A percentile compares a stretch with the other conserved stretches of the same genome.
Conservation (phyloP, 2,113 vertebrate species). For the Grammatotria lemairii region DNA sequence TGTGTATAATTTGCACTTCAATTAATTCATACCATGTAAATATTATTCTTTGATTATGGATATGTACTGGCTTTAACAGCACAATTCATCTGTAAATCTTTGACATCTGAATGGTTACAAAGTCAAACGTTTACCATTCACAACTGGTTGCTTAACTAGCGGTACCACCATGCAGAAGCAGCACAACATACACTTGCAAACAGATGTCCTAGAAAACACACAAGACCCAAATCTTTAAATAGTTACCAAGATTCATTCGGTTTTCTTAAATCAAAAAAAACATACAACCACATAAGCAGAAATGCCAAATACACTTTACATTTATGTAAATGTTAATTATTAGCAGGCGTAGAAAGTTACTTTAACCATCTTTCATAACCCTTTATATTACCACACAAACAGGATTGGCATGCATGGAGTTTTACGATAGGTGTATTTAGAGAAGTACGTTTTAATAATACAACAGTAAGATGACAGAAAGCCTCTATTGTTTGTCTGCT, state of each 20-base stretch:
- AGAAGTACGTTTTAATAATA: not conserved
- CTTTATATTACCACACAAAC: not conserved
- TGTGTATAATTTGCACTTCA: slow-evolving; percentile 29
- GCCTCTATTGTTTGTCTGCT: not conserved
- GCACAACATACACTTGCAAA: not conserved
- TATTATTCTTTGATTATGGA: not conserved
- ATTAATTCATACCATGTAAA: not conserved
- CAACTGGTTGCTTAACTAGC: not conserved
- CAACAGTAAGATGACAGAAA: not conserved
- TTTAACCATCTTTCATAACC: not conserved
- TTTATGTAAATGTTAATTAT: not conserved
- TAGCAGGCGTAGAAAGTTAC: not conserved
- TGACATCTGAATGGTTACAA: not conserved
- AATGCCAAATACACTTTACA: not conserved
- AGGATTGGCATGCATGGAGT: not conserved
- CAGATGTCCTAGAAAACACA: not conserved
- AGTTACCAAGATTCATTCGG: not conserved
- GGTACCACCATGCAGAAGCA: not conserved
- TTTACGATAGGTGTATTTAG: not conserved
- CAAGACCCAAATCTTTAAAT: not conserved
- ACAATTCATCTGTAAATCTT: not conserved
- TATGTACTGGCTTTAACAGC: not conserved
- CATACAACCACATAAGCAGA: not conserved
- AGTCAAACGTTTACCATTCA: not conserved
- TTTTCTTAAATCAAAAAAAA: not conserved